Evolutionary conservation across 2,113 vertebrate species (phyloP), one percentile per base, ranked within the genome.

Genomic region (Megaceryle torquata): DNA sequence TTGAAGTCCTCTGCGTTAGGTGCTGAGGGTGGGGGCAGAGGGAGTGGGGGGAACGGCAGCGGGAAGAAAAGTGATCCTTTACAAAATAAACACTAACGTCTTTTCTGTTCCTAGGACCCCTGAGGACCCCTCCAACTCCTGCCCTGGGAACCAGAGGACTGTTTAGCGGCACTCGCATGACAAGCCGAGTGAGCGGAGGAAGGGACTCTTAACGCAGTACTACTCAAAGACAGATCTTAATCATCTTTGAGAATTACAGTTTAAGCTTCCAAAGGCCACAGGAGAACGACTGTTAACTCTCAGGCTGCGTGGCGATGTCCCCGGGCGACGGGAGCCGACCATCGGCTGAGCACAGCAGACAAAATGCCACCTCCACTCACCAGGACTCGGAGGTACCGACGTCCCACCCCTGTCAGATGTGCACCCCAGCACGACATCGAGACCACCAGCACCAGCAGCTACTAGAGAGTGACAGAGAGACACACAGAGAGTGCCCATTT

Each of bases 241-340:
- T 57, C 35, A 80, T 20, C 72, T 53, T 33, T 26, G 76, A 56
- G 70, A 70, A 41, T 33, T n/a, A 41, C 51, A 67, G 43, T 35
- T 64, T 31, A 59, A 85, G 33, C 77, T 56, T 43, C 39, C 41
- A 44, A 28, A 64, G 70, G 46, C 41, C 24, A 24, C 15, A 21
- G 71, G n/a, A 48, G 59, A 72, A 22, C 0, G 20, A 39, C 3
- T 33, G 59, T 44, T 17, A 29, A 9, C n/a, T 24, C 82, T 31
- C n/a, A 37, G 77, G 5, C 1, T 19, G 39, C 53, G 22, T 16
- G 16, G 8, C 2, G 25, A 16, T 1, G 13, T 3, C 2, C 28
- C 13, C 41, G 3, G n/a, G 33, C 2, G 39, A 24, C 1, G 15
- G 26, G 53, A 77, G 60, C 35, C 15, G 5, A 25, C 54, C 48